Conservation (phyloP, 1,140 invertebrate species). For the Megathymus violae region DNA sequence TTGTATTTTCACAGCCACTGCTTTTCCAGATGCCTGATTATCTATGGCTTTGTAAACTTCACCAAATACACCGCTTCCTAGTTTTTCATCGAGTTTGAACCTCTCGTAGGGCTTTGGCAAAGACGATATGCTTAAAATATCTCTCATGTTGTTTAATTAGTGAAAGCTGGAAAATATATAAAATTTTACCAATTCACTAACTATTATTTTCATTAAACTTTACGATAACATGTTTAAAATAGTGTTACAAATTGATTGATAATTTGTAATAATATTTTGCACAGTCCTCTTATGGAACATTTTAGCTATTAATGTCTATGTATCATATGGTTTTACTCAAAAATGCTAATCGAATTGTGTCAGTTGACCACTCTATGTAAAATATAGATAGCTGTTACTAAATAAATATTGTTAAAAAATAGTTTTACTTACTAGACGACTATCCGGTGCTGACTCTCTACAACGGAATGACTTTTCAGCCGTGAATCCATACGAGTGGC, state of each 20-base stretch:
- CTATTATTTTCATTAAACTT: too few species aligned
- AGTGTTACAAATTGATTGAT: too few species aligned
- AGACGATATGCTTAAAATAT: slow-evolving; percentile 79
- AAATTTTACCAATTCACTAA: too few species aligned
- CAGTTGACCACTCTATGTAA: too few species aligned
- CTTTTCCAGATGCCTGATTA: slow-evolving; percentile 87
- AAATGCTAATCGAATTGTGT: too few species aligned
- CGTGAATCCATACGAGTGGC: slow-evolving; percentile 63
- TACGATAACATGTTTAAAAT: too few species aligned
- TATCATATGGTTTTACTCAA: too few species aligned
- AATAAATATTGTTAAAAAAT: not conserved
- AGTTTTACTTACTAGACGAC: slow-evolving; percentile 20
- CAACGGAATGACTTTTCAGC: slow-evolving; percentile 18
- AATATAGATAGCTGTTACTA: too few species aligned
- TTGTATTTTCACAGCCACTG: slow-evolving; percentile 90
- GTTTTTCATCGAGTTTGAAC: slow-evolving; percentile 86
- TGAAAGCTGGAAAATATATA: not conserved
- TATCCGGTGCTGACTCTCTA: slow-evolving; percentile 5
- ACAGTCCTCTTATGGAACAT: too few species aligned
- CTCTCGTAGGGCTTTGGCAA: slow-evolving; percentile 88
- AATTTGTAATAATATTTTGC: too few species aligned
- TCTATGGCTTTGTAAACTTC: slow-evolving; percentile 91
- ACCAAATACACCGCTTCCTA: slow-evolving; percentile 90
- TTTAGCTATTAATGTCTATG: too few species aligned
- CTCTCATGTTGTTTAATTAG: slow-evolving; percentile 62